A percentile compares a stretch with the other conserved stretches of the same genome.
Evolutionary conservation across 2,113 vertebrate species (phyloP).

Genomic region (Sclerurus mexicanus): DNA sequence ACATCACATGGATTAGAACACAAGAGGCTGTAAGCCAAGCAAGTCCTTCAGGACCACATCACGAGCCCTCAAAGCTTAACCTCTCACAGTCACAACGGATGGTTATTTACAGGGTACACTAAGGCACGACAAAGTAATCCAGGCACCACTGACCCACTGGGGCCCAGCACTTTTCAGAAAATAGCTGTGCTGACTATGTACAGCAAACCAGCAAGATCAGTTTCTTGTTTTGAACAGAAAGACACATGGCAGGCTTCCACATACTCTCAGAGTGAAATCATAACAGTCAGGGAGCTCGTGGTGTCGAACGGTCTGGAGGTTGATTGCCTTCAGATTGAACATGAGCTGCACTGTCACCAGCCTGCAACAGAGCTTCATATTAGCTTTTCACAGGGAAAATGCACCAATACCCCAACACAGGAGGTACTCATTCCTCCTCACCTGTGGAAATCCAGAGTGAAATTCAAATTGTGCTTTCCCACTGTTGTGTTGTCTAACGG

Average conservation of each 20-base stretch:
- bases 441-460: slow-evolving; percentile 91
- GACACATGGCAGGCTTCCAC: background rate
- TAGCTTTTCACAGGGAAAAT: background rate
- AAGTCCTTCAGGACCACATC: background rate
- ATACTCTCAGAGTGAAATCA: slow-evolving; percentile 84
- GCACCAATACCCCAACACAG: background rate
- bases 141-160: background rate
- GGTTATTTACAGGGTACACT: background rate
- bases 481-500: slow-evolving; percentile 35
- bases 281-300: slow-evolving; percentile 95
- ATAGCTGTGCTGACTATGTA: background rate
- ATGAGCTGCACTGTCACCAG: slow-evolving; percentile 84
- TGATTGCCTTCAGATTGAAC: slow-evolving; percentile 92
- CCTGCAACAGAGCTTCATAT: slow-evolving; percentile 69
- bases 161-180: background rate
- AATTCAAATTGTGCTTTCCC: slow-evolving; percentile 72
- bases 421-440: slow-evolving; percentile 44
- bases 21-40: background rate
- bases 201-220: background rate
- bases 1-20: background rate
- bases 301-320: slow-evolving; percentile 90
- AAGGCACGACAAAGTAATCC: background rate
- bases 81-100: background rate
- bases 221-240: background rate
- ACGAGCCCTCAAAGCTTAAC: background rate